Percentiles rank a stretch among this genome's conserved stretches.
phyloP scores from a whole-genome alignment of 2,888 invertebrate genomes.

The Coleophora deauratella region DNA sequence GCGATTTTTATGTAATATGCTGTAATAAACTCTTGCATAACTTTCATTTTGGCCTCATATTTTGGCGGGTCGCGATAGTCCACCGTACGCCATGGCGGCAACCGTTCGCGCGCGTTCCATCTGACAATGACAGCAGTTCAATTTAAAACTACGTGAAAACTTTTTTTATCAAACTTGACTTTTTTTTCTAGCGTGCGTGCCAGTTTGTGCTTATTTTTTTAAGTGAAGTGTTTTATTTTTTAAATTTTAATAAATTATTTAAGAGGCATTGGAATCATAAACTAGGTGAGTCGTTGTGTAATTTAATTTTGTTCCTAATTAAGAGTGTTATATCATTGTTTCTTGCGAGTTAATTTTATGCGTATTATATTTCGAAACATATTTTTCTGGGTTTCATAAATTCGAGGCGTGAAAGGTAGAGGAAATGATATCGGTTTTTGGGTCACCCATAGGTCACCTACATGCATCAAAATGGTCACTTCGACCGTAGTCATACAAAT shows the following conservation, averaged over 20 bases:
- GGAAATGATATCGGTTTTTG: neutral
- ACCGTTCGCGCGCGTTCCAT: conserved; percentile 43
- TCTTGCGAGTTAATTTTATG: conserved; percentile 25
- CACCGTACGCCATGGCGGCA: conserved; percentile 42
- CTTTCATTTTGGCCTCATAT: conserved; percentile 61
- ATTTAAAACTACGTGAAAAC: conserved; percentile 15
- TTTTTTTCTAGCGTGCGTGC: conserved; percentile 23
- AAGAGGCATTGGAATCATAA: conserved; percentile 9
- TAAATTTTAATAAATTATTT: conserved; percentile 5
- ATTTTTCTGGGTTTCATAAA: conserved; percentile 32
- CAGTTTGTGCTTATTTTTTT: conserved; percentile 26
- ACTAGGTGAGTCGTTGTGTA: conserved; percentile 13
- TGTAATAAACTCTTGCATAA: conserved; percentile 60
- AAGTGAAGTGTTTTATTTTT: conserved; percentile 19
- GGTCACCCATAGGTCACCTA: no score
- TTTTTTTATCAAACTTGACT: conserved; percentile 11
- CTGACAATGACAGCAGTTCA: conserved; percentile 24
- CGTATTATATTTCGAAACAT: conserved; percentile 25
- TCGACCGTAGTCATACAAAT: no score
- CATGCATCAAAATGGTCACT: no score
- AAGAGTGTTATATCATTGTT: conserved; percentile 8
- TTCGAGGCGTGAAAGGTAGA: conserved; percentile 28
- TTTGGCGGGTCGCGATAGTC: conserved; percentile 58
- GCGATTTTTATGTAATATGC: conserved; percentile 66
- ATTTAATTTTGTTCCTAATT: neutral